A percentile compares a stretch with the other conserved stretches of the same genome.
Conservation (phyloP, 1,140 invertebrate species). For the Asobara japonica region DNA sequence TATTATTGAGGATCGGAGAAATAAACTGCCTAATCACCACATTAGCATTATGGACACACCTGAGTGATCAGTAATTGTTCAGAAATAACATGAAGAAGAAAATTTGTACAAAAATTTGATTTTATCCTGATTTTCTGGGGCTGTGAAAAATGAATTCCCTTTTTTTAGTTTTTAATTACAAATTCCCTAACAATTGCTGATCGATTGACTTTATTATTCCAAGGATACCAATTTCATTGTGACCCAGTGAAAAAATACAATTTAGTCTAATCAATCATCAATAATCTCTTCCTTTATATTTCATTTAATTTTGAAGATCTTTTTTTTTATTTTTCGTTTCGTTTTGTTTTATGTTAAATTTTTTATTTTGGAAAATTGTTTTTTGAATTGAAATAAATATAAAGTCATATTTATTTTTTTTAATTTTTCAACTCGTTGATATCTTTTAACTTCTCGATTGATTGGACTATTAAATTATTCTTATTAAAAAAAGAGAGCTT, state of each 20-base stretch:
- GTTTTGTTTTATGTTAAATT: no score
- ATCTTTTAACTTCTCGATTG: no score
- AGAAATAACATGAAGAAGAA: background rate
- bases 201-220: slow-evolving; percentile 19
- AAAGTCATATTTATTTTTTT: no score
- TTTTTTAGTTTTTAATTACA: background rate
- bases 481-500: slow-evolving; percentile 29
- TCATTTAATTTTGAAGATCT: no score
- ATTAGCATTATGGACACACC: background rate
- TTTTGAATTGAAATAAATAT: no score
- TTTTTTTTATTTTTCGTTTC: no score
- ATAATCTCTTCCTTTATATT: background rate
- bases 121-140: background rate
- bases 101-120: slow-evolving; percentile 4
- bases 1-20: background rate
- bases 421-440: no score
- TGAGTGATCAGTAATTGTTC: slow-evolving; percentile 23
- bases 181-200: slow-evolving; percentile 18
- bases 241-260: background rate
- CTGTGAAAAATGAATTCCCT: background rate
- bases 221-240: background rate
- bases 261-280: background rate
- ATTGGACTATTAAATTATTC: no score
- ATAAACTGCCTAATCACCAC: slow-evolving; percentile 20
- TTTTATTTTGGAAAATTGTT: no score